Evolutionary conservation across 1,140 invertebrate species (phyloP).

Genomic region (Geopemphigus sp.): DNA sequence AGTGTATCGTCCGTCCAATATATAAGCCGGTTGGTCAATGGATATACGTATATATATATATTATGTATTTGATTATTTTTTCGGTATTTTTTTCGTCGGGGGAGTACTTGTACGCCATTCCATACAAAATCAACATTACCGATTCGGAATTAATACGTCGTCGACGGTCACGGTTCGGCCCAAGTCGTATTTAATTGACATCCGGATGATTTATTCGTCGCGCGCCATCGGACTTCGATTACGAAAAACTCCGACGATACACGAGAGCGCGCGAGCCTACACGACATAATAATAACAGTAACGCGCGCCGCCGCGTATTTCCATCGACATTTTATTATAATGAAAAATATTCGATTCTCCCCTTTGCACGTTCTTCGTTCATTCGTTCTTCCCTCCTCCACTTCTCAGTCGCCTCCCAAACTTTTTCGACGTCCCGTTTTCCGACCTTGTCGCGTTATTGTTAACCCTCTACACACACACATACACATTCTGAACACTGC

Average conservation of each 20-base stretch:
- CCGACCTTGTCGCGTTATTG: not conserved
- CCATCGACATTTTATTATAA: constrained; percentile 9
- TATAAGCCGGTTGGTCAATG: not conserved
- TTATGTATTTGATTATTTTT: not conserved
- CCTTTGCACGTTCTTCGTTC: not conserved
- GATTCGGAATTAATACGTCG: constrained; percentile 33
- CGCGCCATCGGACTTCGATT: constrained; percentile 30
- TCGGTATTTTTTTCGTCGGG: not conserved
- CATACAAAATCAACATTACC: not conserved
- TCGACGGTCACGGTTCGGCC: not conserved
- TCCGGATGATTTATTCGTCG: constrained; percentile 36
- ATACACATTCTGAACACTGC: no score
- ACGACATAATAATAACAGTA: constrained; percentile 8
- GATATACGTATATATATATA: not conserved
- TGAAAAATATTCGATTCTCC: constrained; percentile 11
- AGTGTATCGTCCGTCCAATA: not conserved
- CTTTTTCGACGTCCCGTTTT: not conserved
- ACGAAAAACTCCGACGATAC: constrained; percentile 31
- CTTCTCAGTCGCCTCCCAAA: not conserved
- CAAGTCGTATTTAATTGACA: constrained; percentile 41
- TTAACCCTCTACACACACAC: no score
- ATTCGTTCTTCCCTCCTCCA: not conserved
- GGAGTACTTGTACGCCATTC: not conserved
- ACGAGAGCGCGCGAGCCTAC: not conserved
- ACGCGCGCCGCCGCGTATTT: not conserved